phyloP scores from a whole-genome alignment of 1,140 invertebrate species.

The Brachionus koreanus region DNA sequence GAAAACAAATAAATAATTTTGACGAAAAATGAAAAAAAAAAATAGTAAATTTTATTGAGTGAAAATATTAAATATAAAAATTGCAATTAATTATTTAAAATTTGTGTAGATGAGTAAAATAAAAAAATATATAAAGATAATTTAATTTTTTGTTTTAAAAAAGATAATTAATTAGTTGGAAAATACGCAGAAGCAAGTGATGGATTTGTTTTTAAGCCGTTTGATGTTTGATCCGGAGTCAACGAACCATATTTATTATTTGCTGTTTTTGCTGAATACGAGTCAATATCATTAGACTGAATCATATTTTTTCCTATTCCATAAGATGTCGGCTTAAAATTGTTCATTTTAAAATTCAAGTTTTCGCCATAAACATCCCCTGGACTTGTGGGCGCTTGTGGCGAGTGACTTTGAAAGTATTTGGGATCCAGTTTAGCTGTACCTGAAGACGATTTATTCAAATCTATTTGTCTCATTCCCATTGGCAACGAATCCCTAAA shows the following conservation, averaged over 20 bases:
- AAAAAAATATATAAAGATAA: too few relatives aligned
- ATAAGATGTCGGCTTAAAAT: background rate
- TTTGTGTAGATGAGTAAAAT: too few relatives aligned
- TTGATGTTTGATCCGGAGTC: background rate
- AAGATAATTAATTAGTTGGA: too few relatives aligned
- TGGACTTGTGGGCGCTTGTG: background rate
- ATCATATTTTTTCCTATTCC: background rate
- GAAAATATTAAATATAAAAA: too few relatives aligned
- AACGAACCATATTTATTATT: background rate
- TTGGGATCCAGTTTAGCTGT: constrained; percentile 32
- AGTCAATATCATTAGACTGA: background rate
- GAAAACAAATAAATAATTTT: too few relatives aligned
- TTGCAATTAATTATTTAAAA: too few relatives aligned
- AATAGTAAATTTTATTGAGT: too few relatives aligned
- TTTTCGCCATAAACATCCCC: background rate
- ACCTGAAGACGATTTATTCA: background rate
- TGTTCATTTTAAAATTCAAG: background rate
- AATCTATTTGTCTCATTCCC: background rate
- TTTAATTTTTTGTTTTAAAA: too few relatives aligned
- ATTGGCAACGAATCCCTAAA: constrained; percentile 1
- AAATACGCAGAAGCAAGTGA: constrained; percentile 36
- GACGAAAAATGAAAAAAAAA: too few relatives aligned
- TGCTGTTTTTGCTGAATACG: background rate
- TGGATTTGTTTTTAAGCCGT: background rate
- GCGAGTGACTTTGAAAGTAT: constrained; percentile 43